Percentiles rank a stretch among this genome's conserved stretches.
Conservation (phyloP, 2,888 invertebrate species). For the Aricia artaxerxes region DNA sequence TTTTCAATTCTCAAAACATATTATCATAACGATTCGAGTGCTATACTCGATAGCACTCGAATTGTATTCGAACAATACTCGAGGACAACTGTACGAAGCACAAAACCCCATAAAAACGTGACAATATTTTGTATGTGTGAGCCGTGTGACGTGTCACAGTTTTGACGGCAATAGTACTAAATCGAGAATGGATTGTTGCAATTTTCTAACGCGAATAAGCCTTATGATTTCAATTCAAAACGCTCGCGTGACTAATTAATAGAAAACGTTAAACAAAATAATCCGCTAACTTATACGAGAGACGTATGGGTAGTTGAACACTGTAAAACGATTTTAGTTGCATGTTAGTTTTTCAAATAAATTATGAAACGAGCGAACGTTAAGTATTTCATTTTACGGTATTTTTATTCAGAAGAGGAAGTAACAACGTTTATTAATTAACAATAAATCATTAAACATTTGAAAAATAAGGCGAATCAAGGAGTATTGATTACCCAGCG, state of each 20-base stretch:
- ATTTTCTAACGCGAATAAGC: neutral
- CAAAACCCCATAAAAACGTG: neutral
- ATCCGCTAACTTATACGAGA: slow-evolving; percentile 7
- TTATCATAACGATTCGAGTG: neutral
- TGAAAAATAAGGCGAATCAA: neutral
- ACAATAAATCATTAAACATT: neutral
- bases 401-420: slow-evolving; percentile 1
- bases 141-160: neutral
- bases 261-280: slow-evolving; percentile 17
- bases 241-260: slow-evolving; percentile 17
- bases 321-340: slow-evolving; percentile 11
- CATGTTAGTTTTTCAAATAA: slow-evolving; percentile 18
- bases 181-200: neutral
- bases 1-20: neutral
- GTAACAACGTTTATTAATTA: neutral
- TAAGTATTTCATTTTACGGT: neutral
- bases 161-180: neutral
- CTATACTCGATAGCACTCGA: neutral
- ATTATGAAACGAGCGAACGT: neutral
- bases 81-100: neutral
- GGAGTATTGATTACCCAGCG: neutral
- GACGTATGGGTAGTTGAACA: slow-evolving; percentile 20
- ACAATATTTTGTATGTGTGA: neutral
- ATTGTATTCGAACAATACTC: neutral
- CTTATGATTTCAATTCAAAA: neutral